phyloP scores from a whole-genome alignment of 2,888 invertebrate genomes.

The Parnassius mnemosyne region DNA sequence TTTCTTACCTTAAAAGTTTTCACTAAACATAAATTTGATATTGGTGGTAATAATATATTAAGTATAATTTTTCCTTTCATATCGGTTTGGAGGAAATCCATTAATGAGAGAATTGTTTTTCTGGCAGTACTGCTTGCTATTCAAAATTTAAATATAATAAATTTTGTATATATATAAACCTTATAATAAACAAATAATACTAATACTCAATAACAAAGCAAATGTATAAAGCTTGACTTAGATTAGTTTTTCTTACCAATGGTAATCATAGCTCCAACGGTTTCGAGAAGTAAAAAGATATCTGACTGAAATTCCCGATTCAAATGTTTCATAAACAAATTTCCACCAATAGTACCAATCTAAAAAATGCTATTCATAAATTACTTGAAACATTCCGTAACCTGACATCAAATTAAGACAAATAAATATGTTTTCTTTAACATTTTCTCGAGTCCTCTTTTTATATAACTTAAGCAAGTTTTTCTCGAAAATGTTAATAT shows the following conservation, averaged over 20 bases:
- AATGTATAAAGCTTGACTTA: too few species aligned
- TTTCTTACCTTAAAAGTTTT: conserved; percentile 84
- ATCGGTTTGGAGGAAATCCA: conserved; percentile 80
- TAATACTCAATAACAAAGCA: background rate
- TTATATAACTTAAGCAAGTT: too few species aligned
- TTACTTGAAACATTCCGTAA: too few species aligned
- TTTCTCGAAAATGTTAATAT: too few species aligned
- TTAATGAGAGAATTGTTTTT: conserved; percentile 51
- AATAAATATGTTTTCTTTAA: too few species aligned
- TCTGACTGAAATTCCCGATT: conserved; percentile 89
- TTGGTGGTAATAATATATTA: conserved; percentile 80
- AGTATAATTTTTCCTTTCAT: conserved; percentile 84
- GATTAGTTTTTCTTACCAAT: conserved; percentile 49
- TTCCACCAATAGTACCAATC: conserved; percentile 87
- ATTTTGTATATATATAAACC: background rate
- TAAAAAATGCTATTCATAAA: conserved; percentile 40
- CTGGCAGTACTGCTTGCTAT: conserved; percentile 45
- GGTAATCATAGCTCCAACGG: conserved; percentile 64
- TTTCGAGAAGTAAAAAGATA: conserved; percentile 84
- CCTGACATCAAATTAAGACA: too few species aligned
- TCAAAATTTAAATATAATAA: conserved; percentile 57
- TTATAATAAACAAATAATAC: too few species aligned
- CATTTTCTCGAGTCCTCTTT: too few species aligned
- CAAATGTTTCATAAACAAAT: conserved; percentile 82
- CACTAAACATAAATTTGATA: conserved; percentile 73